A percentile compares a stretch with the other conserved stretches of the same genome.
Conservation (phyloP, 2,888 invertebrate species). For the Pheosia tremula region DNA sequence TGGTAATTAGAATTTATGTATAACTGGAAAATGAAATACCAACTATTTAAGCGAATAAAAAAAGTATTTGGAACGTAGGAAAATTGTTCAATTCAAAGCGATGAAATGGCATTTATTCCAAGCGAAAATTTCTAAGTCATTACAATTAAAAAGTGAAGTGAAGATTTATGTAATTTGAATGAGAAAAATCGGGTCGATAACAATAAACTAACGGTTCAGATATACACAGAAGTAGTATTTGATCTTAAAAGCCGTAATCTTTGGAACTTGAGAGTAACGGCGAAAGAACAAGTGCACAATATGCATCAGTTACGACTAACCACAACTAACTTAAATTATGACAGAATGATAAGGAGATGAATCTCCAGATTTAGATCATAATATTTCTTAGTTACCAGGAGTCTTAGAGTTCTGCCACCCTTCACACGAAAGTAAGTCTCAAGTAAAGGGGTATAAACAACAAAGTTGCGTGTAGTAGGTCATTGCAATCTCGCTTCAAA, state of each 20-base stretch:
- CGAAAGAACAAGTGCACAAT: too few species aligned
- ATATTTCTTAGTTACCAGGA: not conserved
- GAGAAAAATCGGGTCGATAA: not conserved
- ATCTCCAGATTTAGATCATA: not conserved
- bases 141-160: not conserved
- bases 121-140: not conserved
- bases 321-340: too few species aligned
- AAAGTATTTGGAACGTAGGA: slow-evolving; percentile 6
- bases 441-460: slow-evolving; percentile 7
- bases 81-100: slow-evolving; percentile 5
- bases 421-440: not conserved
- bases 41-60: not conserved
- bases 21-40: not conserved
- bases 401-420: not conserved
- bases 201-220: not conserved
- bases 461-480: not conserved
- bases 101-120: not conserved
- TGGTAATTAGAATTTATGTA: slow-evolving; percentile 4
- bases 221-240: not conserved
- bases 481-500: slow-evolving; percentile 5
- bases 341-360: not conserved
- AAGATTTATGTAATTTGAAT: not conserved
- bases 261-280: too few species aligned
- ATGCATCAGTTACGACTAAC: too few species aligned
- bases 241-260: too few species aligned